Percentiles rank a stretch among this genome's conserved stretches.
phyloP scores from a whole-genome alignment of 2,888 invertebrate species.

The Eugnorisma glareosa region DNA sequence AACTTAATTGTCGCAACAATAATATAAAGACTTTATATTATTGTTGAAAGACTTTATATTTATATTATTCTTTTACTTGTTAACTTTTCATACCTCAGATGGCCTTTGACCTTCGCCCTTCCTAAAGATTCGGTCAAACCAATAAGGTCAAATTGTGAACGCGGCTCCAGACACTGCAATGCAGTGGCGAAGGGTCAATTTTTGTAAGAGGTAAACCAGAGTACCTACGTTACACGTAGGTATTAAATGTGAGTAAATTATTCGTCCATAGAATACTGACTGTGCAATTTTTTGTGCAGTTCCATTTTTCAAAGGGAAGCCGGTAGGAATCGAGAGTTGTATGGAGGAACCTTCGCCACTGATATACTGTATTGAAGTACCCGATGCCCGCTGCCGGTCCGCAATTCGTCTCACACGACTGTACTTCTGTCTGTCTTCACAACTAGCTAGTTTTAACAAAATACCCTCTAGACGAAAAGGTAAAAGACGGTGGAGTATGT shows the following conservation, averaged over 20 bases:
- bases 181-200: no score
- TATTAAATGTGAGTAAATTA: no score
- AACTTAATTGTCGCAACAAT: not conserved
- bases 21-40: not conserved
- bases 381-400: not conserved
- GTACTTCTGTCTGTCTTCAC: not conserved
- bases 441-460: conserved; percentile 44
- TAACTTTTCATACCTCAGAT: not conserved
- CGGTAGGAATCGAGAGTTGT: no score
- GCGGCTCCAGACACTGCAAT: not conserved
- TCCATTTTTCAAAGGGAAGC: no score
- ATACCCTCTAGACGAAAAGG: conserved; percentile 49
- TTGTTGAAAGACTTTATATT: no score
- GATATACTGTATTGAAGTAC: not conserved
- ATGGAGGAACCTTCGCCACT: no score
- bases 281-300: no score
- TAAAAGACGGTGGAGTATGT: conserved; percentile 59
- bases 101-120: not conserved
- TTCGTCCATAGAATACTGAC: no score
- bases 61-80: no score
- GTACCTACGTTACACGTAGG: no score
- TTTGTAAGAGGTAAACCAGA: no score
- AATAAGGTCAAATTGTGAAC: not conserved
- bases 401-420: not conserved
- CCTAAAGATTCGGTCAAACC: not conserved